Evolutionary conservation across 1,140 invertebrate species (phyloP).

Genomic region (Plectrocnemia conspersa): DNA sequence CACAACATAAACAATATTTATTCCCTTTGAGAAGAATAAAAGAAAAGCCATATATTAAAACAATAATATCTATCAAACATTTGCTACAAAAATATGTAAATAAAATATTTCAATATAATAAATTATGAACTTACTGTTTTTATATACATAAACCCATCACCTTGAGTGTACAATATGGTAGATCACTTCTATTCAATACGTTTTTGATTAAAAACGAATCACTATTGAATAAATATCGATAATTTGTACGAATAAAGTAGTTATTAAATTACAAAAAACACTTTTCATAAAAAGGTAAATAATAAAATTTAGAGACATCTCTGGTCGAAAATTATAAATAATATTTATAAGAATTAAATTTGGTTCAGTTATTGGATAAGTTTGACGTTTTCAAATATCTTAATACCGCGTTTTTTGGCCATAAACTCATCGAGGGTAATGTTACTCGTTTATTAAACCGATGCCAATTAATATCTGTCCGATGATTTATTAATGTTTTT

Average conservation of each 20-base stretch:
- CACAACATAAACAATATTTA: conserved; percentile 20
- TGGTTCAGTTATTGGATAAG: no score
- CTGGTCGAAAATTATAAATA: neutral
- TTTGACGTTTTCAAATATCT: no score
- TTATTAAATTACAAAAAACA: neutral
- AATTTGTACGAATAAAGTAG: no score
- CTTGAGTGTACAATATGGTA: conserved; percentile 35
- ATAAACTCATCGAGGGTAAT: no score
- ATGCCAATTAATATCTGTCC: no score
- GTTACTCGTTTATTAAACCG: no score
- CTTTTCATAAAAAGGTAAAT: neutral
- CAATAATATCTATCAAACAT: conserved; percentile 5
- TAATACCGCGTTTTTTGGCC: no score
- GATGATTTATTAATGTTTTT: no score
- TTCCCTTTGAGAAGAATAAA: conserved; percentile 15
- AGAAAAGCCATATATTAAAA: neutral
- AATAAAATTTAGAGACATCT: no score
- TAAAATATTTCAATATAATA: conserved; percentile 26
- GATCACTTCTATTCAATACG: conserved; percentile 24
- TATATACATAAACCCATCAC: conserved; percentile 26
- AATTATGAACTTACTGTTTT: conserved; percentile 29
- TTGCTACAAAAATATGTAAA: conserved; percentile 21
- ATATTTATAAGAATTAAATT: no score
- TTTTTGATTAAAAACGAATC: no score
- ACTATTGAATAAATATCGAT: no score